These are phyloP conservation scores for Myocastor coypus DNA, from an alignment of 2,113 vertebrate genomes.

Conservation along the genomic window DNA sequence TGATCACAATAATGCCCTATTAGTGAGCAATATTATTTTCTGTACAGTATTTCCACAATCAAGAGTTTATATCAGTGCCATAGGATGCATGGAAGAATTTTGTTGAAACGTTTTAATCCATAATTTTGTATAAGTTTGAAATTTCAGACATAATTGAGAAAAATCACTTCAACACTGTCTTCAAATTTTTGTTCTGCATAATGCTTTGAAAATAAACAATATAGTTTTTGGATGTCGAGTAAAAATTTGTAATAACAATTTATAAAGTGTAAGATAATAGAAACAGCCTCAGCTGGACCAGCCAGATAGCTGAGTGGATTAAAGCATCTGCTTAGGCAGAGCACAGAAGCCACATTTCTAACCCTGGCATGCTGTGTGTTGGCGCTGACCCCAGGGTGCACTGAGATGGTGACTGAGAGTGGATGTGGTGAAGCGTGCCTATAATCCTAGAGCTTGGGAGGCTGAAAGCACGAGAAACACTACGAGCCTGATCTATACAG, in stretches of 20 bases:
- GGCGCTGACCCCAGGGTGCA: too few species aligned
- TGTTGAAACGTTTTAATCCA: background rate
- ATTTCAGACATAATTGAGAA: background rate
- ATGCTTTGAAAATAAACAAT: background rate
- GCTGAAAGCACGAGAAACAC: too few species aligned
- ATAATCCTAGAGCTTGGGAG: too few species aligned
- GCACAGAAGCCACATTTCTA: too few species aligned
- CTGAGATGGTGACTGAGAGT: too few species aligned
- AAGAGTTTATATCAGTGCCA: background rate
- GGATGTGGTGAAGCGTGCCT: too few species aligned
- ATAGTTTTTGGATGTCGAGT: background rate
- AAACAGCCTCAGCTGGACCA: background rate
- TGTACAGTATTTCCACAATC: background rate
- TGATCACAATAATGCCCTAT: fast-evolving
- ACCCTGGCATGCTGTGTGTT: too few species aligned
- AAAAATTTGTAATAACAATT: background rate
- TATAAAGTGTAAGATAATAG: background rate
- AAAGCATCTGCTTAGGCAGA: too few species aligned
- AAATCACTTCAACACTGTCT: background rate
- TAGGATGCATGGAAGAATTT: background rate
- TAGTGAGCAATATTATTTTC: background rate
- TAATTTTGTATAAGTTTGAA: background rate
- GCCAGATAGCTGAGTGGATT: too few species aligned
- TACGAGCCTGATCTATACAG: too few species aligned
- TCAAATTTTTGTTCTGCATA: background rate